Conservation (phyloP, 2,113 vertebrate genomes). For the Gadus macrocephalus region DNA sequence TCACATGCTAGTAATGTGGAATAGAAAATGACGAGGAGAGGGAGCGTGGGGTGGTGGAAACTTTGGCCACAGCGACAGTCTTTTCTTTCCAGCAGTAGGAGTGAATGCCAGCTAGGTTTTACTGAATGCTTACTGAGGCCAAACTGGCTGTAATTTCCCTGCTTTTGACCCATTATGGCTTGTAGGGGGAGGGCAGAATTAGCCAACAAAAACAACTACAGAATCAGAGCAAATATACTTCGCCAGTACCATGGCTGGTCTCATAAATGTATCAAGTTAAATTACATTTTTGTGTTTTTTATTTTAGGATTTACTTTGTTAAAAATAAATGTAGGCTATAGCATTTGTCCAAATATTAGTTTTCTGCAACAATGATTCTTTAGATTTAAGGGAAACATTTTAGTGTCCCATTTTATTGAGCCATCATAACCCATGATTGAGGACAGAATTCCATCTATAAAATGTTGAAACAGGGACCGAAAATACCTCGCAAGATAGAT, state of each 20-base stretch:
- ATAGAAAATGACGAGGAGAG: conserved; percentile 5
- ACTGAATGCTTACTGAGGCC: conserved; percentile 33
- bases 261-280: conserved; percentile 8
- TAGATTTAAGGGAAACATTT: too few species aligned
- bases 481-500: too few species aligned
- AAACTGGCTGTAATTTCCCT: conserved; percentile 44
- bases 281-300: background rate
- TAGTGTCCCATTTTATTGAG: too few species aligned
- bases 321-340: background rate
- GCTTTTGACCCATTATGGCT: conserved; percentile 30
- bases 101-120: conserved; percentile 27
- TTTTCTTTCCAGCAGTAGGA: conserved; percentile 25
- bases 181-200: conserved; percentile 22
- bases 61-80: conserved; percentile 15
- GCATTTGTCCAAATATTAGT: too few species aligned
- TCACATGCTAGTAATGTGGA: conserved; percentile 14
- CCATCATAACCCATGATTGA: too few species aligned
- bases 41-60: conserved; percentile 25
- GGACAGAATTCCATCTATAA: too few species aligned
- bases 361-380: too few species aligned
- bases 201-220: conserved; percentile 34
- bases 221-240: conserved; percentile 1
- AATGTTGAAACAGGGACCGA: too few species aligned
- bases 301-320: background rate
- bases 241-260: background rate